phyloP scores from a whole-genome alignment of 64 coral and sea anemone genomes.

The Trachythela sp. region DNA sequence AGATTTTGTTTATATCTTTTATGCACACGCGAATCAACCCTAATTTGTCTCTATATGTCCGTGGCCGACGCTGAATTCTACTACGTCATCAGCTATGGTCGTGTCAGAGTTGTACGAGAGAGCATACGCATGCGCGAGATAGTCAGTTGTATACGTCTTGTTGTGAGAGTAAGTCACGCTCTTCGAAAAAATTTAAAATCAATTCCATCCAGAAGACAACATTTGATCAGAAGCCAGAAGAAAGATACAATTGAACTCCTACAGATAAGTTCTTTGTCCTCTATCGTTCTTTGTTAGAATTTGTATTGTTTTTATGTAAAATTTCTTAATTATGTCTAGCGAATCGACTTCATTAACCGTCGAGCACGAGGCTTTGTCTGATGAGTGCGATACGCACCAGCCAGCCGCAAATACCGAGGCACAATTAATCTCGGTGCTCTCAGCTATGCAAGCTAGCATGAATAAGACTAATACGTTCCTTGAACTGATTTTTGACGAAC shows the following conservation, averaged over 20 bases:
- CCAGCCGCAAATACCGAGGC: not conserved
- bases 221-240: not conserved
- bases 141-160: not conserved
- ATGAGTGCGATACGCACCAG: not conserved
- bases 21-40: too few species aligned
- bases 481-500: not conserved
- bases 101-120: too few species aligned
- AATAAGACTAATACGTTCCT: not conserved
- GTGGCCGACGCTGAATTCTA: too few species aligned
- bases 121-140: not conserved
- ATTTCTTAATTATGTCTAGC: slow-evolving; percentile 22
- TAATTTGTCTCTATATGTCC: too few species aligned
- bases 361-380: not conserved
- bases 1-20: too few species aligned
- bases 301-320: not conserved
- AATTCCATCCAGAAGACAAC: not conserved
- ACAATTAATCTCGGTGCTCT: not conserved
- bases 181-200: not conserved
- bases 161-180: not conserved
- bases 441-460: not conserved
- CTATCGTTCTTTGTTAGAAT: not conserved
- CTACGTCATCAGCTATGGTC: too few species aligned
- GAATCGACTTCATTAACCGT: not conserved
- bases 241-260: not conserved
- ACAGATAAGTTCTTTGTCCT: not conserved